Conservation (phyloP, 37 sponge, comb jelly and placozoan species). For the Spongilla lacustris region DNA sequence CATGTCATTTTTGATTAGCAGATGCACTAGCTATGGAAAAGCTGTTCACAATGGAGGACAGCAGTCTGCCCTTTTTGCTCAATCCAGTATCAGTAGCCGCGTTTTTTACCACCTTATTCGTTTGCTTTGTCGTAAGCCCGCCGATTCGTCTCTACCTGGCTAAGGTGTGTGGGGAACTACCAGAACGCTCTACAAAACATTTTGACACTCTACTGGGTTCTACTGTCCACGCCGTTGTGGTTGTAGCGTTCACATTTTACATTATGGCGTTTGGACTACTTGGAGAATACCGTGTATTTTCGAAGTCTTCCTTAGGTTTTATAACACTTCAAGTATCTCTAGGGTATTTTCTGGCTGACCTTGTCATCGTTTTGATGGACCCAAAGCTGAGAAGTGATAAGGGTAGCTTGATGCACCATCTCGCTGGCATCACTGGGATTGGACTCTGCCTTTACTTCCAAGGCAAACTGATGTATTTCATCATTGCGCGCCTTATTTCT, state of each 20-base stretch:
- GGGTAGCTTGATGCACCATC: constrained; percentile 40
- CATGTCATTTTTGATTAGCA: no score
- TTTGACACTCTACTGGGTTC: constrained; percentile 55
- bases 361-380: constrained; percentile 36
- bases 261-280: constrained; percentile 17
- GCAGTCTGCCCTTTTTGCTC: constrained; percentile 11
- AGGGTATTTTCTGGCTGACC: constrained; percentile 70
- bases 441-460: constrained; percentile 28
- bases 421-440: constrained; percentile 35
- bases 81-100: background rate
- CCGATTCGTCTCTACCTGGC: background rate
- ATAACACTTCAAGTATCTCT: constrained; percentile 43
- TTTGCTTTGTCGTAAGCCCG: constrained; percentile 22
- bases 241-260: background rate
- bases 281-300: constrained; percentile 22
- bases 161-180: background rate
- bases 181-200: background rate
- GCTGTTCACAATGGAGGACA: background rate
- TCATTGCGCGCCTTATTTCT: constrained; percentile 37
- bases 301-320: constrained; percentile 43
- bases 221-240: constrained; percentile 63
- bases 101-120: constrained; percentile 20
- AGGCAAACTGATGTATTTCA: constrained; percentile 43
- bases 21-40: background rate
- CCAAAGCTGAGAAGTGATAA: constrained; percentile 35